Base-by-base conservation (phyloP, 2,888 invertebrate species). In the Coenonympha glycerion region DNA sequence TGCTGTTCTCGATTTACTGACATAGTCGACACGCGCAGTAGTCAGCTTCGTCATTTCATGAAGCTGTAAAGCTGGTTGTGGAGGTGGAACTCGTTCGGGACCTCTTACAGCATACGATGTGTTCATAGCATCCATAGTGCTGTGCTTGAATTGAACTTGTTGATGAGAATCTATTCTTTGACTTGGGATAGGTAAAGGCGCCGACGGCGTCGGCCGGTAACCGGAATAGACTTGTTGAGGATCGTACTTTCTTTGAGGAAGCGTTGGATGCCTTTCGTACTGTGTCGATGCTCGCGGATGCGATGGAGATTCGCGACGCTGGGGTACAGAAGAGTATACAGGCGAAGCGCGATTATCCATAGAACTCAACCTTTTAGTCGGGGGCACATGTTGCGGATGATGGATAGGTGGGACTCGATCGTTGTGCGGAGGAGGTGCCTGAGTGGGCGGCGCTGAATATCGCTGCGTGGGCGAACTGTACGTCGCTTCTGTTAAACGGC, bases 341-440 rank as follows among this genome's bases (percentile, higher is more conserved):
- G 76, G 79, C 15, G 74, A 52, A 6, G 78, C 60, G 11, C 82
- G 74, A 50, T 68, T 69, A 47, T 82, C 85, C 9, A 67, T 56
- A 8, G 71, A 42, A 21, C 68, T 51, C 11, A 74, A 65, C 41
- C 79, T 73, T 56, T 78, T 82, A n/a, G 68, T 53, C n/a, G 74
- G 56, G 30, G 72, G 66, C 6, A 66, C 63, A 28, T 69, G 55
- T 55, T 76, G 79, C 31, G 85, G 86, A 59, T 87, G 86, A 59
- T 86, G 84, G 63, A 87, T 86, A 16, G 87, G 87, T 47, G 87
- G 87, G 49, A 86, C 86, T 4, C 87, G 77, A 61, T 87, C 87
- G 52, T 86, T 87, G 47, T 77, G 82, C 24, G 76, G 84, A 28
- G 82, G 82, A 11, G 79, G 79, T n/a, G 78, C 79, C 55, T 80